Conservation (phyloP, 2,888 invertebrate species). For the Ectemnius lituratus region DNA sequence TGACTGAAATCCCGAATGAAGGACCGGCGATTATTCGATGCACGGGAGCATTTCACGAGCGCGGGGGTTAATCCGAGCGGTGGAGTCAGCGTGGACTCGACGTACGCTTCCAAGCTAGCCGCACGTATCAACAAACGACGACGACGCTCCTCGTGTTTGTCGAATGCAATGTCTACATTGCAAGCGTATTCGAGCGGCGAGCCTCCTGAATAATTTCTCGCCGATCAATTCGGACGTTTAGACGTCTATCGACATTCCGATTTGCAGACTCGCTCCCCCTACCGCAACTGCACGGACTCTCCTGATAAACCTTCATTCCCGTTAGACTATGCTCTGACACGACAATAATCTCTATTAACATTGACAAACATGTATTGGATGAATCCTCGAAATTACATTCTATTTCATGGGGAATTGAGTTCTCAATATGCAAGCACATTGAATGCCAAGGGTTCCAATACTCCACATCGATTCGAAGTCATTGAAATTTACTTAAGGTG, state of each 20-base stretch:
- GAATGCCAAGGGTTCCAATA: too few species aligned
- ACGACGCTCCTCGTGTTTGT: conserved; percentile 22
- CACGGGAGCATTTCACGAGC: conserved; percentile 26
- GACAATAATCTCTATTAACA: too few species aligned
- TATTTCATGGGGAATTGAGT: too few species aligned
- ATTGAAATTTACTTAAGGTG: too few species aligned
- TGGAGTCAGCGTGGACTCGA: conserved; percentile 5
- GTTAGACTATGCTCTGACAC: too few species aligned
- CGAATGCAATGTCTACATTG: conserved; percentile 15
- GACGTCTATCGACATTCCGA: conserved; percentile 7
- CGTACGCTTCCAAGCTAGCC: conserved; percentile 2
- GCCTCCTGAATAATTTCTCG: conserved; percentile 43
- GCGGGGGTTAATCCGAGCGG: conserved; percentile 25
- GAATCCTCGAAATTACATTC: too few species aligned
- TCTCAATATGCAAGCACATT: too few species aligned
- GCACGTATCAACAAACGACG: conserved; percentile 27
- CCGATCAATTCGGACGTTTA: conserved; percentile 27
- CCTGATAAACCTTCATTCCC: not conserved
- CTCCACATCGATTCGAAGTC: too few species aligned
- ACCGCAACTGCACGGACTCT: too few species aligned
- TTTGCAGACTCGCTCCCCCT: not conserved
- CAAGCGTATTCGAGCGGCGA: conserved; percentile 21
- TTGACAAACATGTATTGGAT: too few species aligned
- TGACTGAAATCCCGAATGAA: conserved; percentile 45
- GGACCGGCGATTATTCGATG: conserved; percentile 31